A percentile compares a stretch with the other conserved stretches of the same genome.
Evolutionary conservation across 2,797 vertebrate species (phyloP).

Genomic region (Distichodus sexfasciatus): DNA sequence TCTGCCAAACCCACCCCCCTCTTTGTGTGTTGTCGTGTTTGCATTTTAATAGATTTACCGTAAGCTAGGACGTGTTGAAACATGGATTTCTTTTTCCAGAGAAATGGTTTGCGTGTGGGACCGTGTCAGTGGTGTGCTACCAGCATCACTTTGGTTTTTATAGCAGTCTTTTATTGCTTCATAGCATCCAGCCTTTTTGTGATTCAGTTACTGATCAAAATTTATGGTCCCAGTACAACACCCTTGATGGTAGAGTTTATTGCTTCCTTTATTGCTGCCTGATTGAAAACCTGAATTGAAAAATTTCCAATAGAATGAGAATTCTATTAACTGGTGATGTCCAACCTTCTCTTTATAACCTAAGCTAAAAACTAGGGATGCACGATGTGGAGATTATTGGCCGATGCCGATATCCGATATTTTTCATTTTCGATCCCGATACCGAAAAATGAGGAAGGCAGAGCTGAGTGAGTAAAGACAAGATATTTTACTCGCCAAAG

Average conservation of each 20-base stretch:
- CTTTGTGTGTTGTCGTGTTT: constrained; percentile 3
- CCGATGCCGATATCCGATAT: no score
- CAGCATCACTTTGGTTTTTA: neutral
- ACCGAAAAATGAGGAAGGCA: no score
- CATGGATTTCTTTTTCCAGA: neutral
- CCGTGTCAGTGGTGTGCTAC: constrained; percentile 26
- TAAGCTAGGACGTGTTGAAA: constrained; percentile 16
- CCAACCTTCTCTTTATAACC: no score
- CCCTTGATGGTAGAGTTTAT: neutral
- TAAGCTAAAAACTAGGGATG: no score
- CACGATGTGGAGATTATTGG: no score
- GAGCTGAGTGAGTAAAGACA: no score
- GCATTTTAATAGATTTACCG: neutral
- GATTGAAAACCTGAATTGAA: no score
- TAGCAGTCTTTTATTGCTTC: neutral
- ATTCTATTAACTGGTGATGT: no score
- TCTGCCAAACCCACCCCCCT: constrained; percentile 17
- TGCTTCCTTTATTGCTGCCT: neutral
- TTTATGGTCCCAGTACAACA: neutral
- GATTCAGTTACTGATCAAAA: neutral
- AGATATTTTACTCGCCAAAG: no score
- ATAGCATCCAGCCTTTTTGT: neutral
- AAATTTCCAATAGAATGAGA: no score
- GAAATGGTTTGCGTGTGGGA: neutral
- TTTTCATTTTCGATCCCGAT: no score